Conservation (phyloP, 2,797 vertebrate genomes). For the Sebastes hubbsi region DNA sequence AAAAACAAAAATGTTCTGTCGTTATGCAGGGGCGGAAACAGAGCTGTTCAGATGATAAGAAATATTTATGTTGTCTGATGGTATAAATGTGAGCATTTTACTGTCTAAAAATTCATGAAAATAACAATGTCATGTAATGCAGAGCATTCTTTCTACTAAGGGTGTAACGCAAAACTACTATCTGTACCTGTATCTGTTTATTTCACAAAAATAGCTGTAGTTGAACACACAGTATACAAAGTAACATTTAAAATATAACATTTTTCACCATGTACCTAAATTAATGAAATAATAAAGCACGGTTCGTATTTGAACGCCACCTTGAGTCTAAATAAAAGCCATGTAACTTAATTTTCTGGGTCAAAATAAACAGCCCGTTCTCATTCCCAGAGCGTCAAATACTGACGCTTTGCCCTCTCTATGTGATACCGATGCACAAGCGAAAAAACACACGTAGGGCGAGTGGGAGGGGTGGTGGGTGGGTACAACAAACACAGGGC, state of each 20-base stretch:
- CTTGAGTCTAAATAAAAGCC: too few species aligned
- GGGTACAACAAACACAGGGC: too few species aligned
- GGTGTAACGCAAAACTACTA: background rate
- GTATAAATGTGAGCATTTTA: background rate
- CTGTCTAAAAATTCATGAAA: background rate
- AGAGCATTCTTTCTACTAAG: background rate
- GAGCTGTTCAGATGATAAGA: background rate
- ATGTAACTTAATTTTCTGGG: too few species aligned
- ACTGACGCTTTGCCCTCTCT: too few species aligned
- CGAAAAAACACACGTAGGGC: too few species aligned
- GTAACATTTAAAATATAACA: too few species aligned
- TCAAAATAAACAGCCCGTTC: too few species aligned
- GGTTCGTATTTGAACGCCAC: background rate
- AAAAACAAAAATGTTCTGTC: background rate
- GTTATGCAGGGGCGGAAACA: background rate
- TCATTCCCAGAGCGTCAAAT: too few species aligned
- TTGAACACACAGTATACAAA: too few species aligned
- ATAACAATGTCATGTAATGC: background rate
- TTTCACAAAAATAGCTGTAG: background rate
- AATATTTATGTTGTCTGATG: background rate
- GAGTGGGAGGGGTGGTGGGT: too few species aligned
- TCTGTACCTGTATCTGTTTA: background rate
- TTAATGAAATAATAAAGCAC: background rate
- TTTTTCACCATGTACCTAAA: background rate
- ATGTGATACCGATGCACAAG: too few species aligned